These are phyloP conservation scores for Phragmatobia fuliginosa DNA, from an alignment of 2,888 invertebrate genomes.

Conservation along the genomic window DNA sequence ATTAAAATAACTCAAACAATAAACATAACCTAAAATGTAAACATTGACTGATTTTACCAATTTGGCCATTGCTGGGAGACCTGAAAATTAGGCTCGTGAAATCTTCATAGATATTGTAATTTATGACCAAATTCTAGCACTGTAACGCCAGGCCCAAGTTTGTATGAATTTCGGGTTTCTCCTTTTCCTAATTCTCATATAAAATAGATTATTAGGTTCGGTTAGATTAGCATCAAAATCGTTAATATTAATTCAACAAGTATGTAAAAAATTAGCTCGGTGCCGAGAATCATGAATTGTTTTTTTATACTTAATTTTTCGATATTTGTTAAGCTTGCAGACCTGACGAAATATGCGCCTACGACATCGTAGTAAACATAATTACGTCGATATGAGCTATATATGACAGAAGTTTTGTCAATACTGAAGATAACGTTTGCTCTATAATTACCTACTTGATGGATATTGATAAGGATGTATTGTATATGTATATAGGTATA, in stretches of 20 bases:
- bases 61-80: no score
- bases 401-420: constrained; percentile 34
- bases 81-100: no score
- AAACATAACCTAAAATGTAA: no score
- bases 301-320: neutral
- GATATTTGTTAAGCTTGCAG: neutral
- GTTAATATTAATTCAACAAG: neutral
- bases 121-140: no score
- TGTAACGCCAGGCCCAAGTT: no score
- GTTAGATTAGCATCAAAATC: neutral
- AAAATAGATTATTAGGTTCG: neutral
- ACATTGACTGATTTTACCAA: no score
- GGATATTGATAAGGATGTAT: constrained; percentile 27
- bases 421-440: constrained; percentile 27
- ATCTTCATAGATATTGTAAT: no score
- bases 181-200: neutral
- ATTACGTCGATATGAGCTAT: constrained; percentile 12
- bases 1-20: no score
- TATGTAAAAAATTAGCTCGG: neutral
- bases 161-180: no score
- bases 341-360: neutral
- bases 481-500: neutral
- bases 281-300: neutral
- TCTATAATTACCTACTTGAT: constrained; percentile 21
- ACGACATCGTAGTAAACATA: neutral